A percentile compares a stretch with the other conserved stretches of the same genome.
phyloP scores from a whole-genome alignment of 2,113 vertebrate genomes.

The Chunga burmeisteri region DNA sequence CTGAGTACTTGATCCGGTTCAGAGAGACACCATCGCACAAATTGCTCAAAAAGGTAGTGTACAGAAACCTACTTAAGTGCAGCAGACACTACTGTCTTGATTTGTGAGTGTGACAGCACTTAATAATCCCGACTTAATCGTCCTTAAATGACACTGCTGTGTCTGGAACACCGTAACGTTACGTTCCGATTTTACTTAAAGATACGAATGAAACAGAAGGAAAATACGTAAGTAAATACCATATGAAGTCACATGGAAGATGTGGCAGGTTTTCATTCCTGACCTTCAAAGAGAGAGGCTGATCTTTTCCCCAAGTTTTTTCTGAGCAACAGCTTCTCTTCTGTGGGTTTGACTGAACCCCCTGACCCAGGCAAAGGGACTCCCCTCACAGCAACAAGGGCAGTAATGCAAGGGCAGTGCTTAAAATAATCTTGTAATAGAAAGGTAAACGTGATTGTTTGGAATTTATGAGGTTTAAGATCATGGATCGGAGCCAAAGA shows the following conservation, averaged over 20 bases:
- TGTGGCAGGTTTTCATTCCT: background rate
- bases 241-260: background rate
- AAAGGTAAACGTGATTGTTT: background rate
- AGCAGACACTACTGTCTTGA: background rate
- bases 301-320: background rate
- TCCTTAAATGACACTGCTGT: background rate
- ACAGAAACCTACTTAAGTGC: background rate
- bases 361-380: background rate
- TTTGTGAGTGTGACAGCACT: background rate
- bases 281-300: background rate
- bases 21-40: background rate
- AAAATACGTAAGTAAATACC: background rate
- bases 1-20: background rate
- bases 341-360: background rate
- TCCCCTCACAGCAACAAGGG: background rate
- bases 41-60: background rate
- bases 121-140: background rate
- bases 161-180: background rate
- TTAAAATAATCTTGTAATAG: background rate
- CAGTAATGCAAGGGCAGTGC: background rate
- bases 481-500: background rate
- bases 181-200: background rate
- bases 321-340: background rate
- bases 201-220: background rate
- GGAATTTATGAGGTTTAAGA: background rate